Base-by-base conservation (phyloP, 2,113 vertebrate species). In the Nettapus auritus region DNA sequence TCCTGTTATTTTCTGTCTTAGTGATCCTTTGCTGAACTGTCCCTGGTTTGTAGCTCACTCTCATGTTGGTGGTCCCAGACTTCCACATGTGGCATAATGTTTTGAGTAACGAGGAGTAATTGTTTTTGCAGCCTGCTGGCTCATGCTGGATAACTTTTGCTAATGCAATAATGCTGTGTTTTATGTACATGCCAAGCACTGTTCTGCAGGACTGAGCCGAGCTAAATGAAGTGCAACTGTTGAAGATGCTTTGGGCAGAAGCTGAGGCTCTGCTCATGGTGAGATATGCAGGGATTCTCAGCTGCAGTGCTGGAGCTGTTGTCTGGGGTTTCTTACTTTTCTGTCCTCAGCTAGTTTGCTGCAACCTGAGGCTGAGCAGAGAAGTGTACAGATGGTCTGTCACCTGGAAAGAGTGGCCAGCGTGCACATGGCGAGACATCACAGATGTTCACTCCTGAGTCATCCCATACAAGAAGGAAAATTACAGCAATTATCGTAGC, bases 1-100 rank as follows among this genome's bases (percentile, higher is more conserved):
- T 63, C 6, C 40, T 42, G 7, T 28, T 92, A 33, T 2, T 0
- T 0, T 7, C 13, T 0, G 0, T 59, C 8, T 21, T 59, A 28
- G 60, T 36, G 36, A 34, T 48, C 53, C 7, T 1, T 33, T 93
- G 70, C 57, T 34, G 57, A 23, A 23, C 57, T 86, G 0, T 81
- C 62, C 59, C 64, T 66, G 31, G 21, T 86, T 80, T 83, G 55
- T 21, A 33, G 63, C 33, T 42, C 31, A 10, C 53, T 31, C 68
- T 62, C 23, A 2, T 7, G 25, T 28, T 94, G 8, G 3, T 70
- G n/a, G 6, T 77, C 23, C 23, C 40, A 9, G 15, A 67, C 15
- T 89, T 84, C 15, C n/a, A 48, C 36, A 44, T 50, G n/a, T 36
- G 50, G 46, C 28, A 11, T 0, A 0, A 6, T 36, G 26, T 46